Conservation (phyloP, 1,140 invertebrate genomes). For the Pseudobourletiella spinata region DNA sequence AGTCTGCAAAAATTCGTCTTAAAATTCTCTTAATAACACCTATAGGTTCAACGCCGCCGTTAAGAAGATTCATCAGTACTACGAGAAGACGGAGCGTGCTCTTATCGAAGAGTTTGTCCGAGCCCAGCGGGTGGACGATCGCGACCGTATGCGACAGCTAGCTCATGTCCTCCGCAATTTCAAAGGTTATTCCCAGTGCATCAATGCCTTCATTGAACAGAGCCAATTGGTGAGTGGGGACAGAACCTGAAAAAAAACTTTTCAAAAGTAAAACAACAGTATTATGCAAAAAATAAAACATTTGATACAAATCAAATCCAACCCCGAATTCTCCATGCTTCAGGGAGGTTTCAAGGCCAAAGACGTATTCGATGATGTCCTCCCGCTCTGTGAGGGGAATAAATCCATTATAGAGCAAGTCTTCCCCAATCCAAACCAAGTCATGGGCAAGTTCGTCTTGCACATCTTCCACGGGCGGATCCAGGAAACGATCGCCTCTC, state of each 20-base stretch:
- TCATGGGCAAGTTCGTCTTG: conserved; percentile 95
- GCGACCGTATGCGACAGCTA: conserved; percentile 83
- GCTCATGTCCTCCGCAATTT: conserved; percentile 87
- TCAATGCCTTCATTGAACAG: conserved; percentile 95
- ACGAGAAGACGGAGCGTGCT: conserved; percentile 85
- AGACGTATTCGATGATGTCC: conserved; percentile 84
- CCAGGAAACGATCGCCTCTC: conserved; percentile 45
- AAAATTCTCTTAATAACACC: too few species aligned
- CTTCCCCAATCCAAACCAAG: conserved; percentile 92
- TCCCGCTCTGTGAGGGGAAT: conserved; percentile 82
- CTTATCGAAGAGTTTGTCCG: conserved; percentile 92
- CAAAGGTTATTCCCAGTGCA: conserved; percentile 90
- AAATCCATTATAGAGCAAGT: conserved; percentile 82
- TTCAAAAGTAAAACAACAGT: too few species aligned
- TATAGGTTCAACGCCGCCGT: conserved; percentile 74
- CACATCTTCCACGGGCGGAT: conserved; percentile 92
- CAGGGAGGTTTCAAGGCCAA: conserved; percentile 62
- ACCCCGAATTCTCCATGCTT: too few species aligned
- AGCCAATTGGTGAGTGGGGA: conserved; percentile 69
- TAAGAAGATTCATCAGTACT: conserved; percentile 83
- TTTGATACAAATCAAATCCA: too few species aligned
- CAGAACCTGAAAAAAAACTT: too few species aligned
- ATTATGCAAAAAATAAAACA: not conserved
- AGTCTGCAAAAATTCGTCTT: too few species aligned
- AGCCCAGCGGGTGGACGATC: conserved; percentile 73